phyloP scores from a whole-genome alignment of 1,140 invertebrate species.

The Drosophila jambulina region DNA sequence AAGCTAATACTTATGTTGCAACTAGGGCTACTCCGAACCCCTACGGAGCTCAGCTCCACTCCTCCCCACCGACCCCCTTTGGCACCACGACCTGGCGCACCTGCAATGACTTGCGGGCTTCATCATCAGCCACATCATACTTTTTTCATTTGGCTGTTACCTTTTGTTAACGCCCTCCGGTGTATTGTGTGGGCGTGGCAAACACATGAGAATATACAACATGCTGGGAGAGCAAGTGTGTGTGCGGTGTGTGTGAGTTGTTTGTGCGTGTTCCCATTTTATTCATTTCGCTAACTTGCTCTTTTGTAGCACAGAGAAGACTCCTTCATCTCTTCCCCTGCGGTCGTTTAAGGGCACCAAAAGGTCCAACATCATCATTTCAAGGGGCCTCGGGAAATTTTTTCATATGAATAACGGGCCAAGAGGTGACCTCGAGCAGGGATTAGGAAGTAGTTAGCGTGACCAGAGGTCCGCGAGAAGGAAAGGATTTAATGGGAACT shows the following conservation, averaged over 20 bases:
- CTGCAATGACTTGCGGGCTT: conserved; percentile 72
- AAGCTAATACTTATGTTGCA: conserved; percentile 82
- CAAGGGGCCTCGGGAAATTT: background rate
- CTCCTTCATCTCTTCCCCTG: conserved; percentile 18
- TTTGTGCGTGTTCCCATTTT: conserved; percentile 59
- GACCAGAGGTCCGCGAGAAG: conserved; percentile 1
- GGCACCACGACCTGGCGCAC: conserved; percentile 32
- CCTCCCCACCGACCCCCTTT: background rate
- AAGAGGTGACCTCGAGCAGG: conserved; percentile 9
- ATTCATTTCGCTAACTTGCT: conserved; percentile 59
- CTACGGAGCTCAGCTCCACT: background rate
- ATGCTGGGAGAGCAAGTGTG: conserved; percentile 1
- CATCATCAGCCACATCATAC: conserved; percentile 49
- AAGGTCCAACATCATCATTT: conserved; percentile 20
- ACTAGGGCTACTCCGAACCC: conserved; percentile 55
- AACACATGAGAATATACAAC: conserved; percentile 47
- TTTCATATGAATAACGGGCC: background rate
- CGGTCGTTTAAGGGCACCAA: conserved; percentile 29
- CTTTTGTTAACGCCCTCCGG: conserved; percentile 46
- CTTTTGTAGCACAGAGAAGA: conserved; percentile 32
- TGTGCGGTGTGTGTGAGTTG: conserved; percentile 16
- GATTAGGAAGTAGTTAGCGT: conserved; percentile 8
- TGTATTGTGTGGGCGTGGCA: conserved; percentile 72
- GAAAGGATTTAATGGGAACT: background rate
- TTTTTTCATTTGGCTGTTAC: conserved; percentile 59